Conservation (phyloP, 2,888 invertebrate genomes). For the Cryptocephalus moraei region DNA sequence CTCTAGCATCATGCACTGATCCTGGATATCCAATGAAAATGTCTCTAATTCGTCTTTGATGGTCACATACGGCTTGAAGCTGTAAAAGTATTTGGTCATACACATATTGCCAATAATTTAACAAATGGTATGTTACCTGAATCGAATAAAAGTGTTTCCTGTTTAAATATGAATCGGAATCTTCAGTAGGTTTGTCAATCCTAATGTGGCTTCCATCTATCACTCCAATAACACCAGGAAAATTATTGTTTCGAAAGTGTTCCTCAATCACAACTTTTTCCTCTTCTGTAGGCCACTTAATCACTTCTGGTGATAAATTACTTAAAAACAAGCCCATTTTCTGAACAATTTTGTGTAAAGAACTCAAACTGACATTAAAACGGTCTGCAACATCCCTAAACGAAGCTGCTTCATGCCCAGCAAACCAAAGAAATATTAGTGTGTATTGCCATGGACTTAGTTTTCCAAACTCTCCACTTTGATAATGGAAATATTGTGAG, state of each 20-base stretch:
- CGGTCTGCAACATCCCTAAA: constrained; percentile 1
- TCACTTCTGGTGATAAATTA: constrained; percentile 1
- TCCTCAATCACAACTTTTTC: neutral
- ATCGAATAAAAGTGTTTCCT: constrained; percentile 6
- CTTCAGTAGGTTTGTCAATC: constrained; percentile 5
- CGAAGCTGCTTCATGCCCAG: neutral
- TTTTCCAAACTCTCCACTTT: too few species aligned
- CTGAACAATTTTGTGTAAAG: neutral
- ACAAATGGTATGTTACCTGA: constrained; percentile 7
- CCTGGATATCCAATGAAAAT: constrained; percentile 3
- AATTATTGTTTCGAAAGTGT: constrained; percentile 1
- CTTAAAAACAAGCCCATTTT: neutral
- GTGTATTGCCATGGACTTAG: too few species aligned
- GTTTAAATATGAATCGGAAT: constrained; percentile 7
- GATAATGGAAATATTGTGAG: too few species aligned
- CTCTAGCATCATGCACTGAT: constrained; percentile 2
- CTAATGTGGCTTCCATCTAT: constrained; percentile 9
- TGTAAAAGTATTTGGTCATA: too few species aligned
- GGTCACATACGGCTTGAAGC: constrained; percentile 7
- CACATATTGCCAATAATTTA: too few species aligned
- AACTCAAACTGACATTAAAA: constrained; percentile 1
- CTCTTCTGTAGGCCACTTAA: constrained; percentile 1
- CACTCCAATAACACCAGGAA: constrained; percentile 10
- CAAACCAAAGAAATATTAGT: too few species aligned
- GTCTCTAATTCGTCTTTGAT: constrained; percentile 4